A percentile compares a stretch with the other conserved stretches of the same genome.
These are phyloP conservation scores for Andinoacara biseriatus DNA, from an alignment of 2,113 vertebrate species.

Conservation along the genomic window DNA sequence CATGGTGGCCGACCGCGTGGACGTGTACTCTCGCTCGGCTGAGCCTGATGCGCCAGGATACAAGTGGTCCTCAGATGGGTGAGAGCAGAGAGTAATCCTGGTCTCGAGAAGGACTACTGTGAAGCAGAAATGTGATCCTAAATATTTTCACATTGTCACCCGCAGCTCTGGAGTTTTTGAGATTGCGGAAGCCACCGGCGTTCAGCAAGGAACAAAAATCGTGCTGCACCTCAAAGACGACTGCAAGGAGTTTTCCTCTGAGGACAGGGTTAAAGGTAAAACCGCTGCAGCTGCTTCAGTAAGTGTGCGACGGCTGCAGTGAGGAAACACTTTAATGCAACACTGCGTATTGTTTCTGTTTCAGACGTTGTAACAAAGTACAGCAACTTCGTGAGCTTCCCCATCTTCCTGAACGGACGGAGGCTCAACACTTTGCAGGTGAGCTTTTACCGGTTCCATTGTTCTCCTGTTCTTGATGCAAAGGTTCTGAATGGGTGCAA, in stretches of 20 bases:
- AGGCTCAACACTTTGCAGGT: conserved; percentile 94
- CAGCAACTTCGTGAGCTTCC: conserved; percentile 97
- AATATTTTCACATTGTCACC: neutral
- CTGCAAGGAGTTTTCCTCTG: conserved; percentile 91
- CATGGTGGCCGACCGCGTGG: conserved; percentile 93
- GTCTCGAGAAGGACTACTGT: neutral
- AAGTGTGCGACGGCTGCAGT: accelerated
- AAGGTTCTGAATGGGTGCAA: neutral
- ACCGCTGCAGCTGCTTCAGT: neutral
- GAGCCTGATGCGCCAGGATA: conserved; percentile 80
- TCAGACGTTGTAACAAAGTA: conserved; percentile 96
- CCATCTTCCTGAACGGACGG: conserved; percentile 92
- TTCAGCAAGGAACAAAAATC: conserved; percentile 93
- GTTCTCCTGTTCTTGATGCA: neutral
- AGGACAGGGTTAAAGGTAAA: conserved; percentile 91
- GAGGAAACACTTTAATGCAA: neutral
- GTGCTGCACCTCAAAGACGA: conserved; percentile 92
- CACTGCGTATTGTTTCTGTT: neutral
- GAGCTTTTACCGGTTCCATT: conserved; percentile 30
- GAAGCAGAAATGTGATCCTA: neutral
- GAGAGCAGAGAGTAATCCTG: neutral
- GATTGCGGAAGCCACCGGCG: conserved; percentile 90
- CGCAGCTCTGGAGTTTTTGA: conserved; percentile 92
- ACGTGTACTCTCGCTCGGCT: conserved; percentile 88
- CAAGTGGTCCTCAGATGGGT: conserved; percentile 97